These are phyloP conservation scores for Callinectes sapidus DNA, from an alignment of 2,888 invertebrate genomes.

Conservation along the genomic window DNA sequence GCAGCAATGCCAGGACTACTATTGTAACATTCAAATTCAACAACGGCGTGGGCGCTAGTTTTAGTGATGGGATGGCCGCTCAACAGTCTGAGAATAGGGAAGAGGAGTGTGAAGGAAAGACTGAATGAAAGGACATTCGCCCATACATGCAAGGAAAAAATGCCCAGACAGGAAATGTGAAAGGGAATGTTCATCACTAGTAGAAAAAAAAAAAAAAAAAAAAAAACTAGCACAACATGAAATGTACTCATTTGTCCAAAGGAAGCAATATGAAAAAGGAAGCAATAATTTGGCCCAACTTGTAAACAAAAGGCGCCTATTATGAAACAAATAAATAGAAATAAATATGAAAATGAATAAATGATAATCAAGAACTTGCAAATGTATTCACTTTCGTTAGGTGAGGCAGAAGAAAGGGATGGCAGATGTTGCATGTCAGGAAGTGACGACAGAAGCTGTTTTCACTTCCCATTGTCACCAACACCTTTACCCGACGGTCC, in stretches of 20 bases:
- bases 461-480: conserved; percentile 36
- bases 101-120: too few species aligned
- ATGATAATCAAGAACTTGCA: background rate
- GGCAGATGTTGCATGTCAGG: background rate
- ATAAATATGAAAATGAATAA: background rate
- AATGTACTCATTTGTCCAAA: background rate
- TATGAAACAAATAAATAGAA: background rate
- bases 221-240: background rate
- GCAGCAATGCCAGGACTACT: too few species aligned
- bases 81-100: too few species aligned
- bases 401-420: background rate
- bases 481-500: conserved; percentile 34
- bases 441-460: conserved; percentile 41
- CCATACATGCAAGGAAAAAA: too few species aligned
- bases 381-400: background rate
- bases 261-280: background rate
- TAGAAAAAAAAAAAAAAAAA: background rate
- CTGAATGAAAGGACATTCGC: too few species aligned
- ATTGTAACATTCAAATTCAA: too few species aligned
- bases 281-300: background rate
- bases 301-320: background rate
- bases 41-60: too few species aligned
- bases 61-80: too few species aligned
- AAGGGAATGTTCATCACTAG: too few species aligned
- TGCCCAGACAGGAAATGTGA: too few species aligned